Evolutionary conservation across 2,113 vertebrate genomes (phyloP), one percentile per base, ranked within the genome.

Genomic region (Coregonus clupeaformis): DNA sequence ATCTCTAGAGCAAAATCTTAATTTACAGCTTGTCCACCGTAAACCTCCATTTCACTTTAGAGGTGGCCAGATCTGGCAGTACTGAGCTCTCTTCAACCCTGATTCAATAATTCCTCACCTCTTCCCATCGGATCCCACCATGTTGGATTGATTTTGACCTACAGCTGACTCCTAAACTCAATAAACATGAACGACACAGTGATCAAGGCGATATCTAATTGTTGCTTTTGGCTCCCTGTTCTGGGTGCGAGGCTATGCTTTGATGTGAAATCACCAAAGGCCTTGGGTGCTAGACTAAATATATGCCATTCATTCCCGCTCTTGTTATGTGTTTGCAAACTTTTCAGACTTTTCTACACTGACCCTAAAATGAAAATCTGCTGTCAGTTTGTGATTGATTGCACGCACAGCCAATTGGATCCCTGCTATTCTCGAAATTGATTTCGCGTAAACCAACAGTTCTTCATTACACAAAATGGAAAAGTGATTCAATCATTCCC

Each of bases 381-480:
- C 85, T 93, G 92, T 84, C 83, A 73, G 75, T 29, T 42, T 0
- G 18, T 94, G 94, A 96, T 92, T 92, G 94, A 97, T 95, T 86
- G 91, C 88, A 84, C 82, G 76, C 49, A 89, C 92, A 88, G 90
- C 94, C 94, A 95, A 96, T 96, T 87, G 84, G 90, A 95, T 90
- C 89, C 91, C 89, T 72, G 82, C 87, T 85, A 90, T 83, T 73
- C 79, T 78, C 88, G 88, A 91, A 95, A 95, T 94, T 91, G 94
- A 94, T 95, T 94, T 92, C 82, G 72, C 87, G 88, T 92, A 91
- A 92, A 92, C 89, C 91, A 93, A 95, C 91, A 49, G 82, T 94
- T 93, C 96, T 95, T 94, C 91, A 95, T 95, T 95, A 95, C 91
- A 93, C 83, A 89, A 92, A 93, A 93, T 91, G 84, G 91, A 89